A percentile compares a stretch with the other conserved stretches of the same genome.
phyloP scores from a whole-genome alignment of 2,113 vertebrate species.

The Cyprinodon tularosa region DNA sequence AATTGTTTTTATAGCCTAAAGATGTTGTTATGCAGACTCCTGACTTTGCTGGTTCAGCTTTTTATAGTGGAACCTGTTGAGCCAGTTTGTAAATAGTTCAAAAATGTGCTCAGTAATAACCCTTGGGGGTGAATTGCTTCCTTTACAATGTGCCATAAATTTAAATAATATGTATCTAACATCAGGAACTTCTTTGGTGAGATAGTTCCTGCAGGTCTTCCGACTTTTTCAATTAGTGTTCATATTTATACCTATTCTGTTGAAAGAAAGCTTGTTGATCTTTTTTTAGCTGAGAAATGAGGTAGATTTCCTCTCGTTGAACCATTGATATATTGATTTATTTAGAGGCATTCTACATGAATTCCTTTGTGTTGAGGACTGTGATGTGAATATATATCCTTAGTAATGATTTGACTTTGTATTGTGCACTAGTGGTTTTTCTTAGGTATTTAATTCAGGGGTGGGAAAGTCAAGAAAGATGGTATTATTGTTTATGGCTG shows the following conservation, averaged over 20 bases:
- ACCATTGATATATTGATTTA: neutral
- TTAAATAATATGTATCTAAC: slow-evolving; percentile 15
- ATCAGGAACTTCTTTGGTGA: neutral
- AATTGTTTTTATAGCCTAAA: slow-evolving; percentile 3
- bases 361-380: neutral
- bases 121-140: neutral
- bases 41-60: neutral
- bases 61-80: too few species aligned
- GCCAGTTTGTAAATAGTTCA: neutral
- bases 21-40: neutral
- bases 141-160: slow-evolving; percentile 64
- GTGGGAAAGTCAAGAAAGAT: neutral
- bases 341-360: neutral
- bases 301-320: neutral
- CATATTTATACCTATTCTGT: neutral
- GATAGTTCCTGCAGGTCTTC: neutral
- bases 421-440: slow-evolving; percentile 54
- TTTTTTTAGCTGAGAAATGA: slow-evolving; percentile 1
- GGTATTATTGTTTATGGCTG: neutral
- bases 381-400: slow-evolving; percentile 15
- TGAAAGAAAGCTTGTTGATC: neutral
- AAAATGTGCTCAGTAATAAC: neutral
- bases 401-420: slow-evolving; percentile 32
- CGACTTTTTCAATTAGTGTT: neutral
- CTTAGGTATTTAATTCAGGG: neutral